phyloP scores from a whole-genome alignment of 2,113 vertebrate genomes.

The Thermophis baileyi region DNA sequence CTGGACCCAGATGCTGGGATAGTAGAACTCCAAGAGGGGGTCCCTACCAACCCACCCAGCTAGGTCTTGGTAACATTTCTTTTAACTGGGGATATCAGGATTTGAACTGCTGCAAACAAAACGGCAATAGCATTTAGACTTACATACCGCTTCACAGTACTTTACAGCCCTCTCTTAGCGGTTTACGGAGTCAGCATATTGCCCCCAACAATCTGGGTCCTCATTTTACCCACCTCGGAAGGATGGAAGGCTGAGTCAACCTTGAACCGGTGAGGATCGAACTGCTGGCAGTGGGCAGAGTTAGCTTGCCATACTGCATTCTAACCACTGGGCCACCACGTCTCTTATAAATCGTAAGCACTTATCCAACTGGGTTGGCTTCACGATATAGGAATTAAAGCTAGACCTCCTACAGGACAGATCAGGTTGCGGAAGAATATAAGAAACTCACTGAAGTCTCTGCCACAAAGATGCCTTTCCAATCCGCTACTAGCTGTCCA shows the following conservation, averaged over 20 bases:
- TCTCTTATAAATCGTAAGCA: neutral
- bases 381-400: neutral
- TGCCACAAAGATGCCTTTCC: neutral
- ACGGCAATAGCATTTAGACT: too few species aligned
- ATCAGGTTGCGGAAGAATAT: neutral
- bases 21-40: neutral
- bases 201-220: too few species aligned
- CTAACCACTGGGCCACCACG: too few species aligned
- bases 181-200: too few species aligned
- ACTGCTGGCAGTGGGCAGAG: too few species aligned
- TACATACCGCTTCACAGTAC: too few species aligned
- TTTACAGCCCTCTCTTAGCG: too few species aligned
- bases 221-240: too few species aligned
- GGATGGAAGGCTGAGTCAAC: too few species aligned
- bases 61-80: neutral
- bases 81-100: neutral
- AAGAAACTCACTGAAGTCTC: neutral
- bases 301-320: too few species aligned
- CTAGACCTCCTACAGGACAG: neutral
- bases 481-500: neutral
- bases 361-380: neutral
- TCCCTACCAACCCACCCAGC: neutral
- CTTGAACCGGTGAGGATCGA: too few species aligned
- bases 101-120: neutral
- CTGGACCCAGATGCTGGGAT: neutral